Conservation (phyloP, 1,140 invertebrate species). For the Brachionus asplanchnoidis region DNA sequence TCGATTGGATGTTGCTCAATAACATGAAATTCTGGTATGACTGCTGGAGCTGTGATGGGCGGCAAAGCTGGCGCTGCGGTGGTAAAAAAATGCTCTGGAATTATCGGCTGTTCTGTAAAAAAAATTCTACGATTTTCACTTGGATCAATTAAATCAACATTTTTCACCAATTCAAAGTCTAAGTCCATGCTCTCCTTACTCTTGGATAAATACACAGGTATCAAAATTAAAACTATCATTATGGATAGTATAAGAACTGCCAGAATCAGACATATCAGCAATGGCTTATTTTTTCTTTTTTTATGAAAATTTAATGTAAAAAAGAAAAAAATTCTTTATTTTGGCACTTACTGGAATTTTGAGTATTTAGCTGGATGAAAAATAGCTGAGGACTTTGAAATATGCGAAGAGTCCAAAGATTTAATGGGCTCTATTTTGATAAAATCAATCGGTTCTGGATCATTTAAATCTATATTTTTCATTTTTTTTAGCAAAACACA, state of each 20-base stretch:
- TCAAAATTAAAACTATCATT: neutral
- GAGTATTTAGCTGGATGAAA: constrained; percentile 29
- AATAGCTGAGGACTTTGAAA: constrained; percentile 7
- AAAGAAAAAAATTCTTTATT: neutral
- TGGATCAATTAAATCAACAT: neutral
- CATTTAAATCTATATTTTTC: neutral
- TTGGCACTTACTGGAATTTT: neutral
- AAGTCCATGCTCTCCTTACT: neutral
- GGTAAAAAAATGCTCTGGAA: neutral
- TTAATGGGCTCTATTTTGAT: constrained; percentile 12
- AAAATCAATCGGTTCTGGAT: neutral
- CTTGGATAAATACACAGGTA: constrained; percentile 10
- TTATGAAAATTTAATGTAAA: no score
- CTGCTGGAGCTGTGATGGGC: neutral
- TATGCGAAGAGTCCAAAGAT: neutral
- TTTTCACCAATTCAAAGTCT: neutral
- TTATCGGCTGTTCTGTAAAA: neutral
- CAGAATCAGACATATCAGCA: neutral
- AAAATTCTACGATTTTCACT: neutral
- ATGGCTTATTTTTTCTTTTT: constrained; percentile 9
- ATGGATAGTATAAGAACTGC: neutral
- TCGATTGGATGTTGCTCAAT: neutral
- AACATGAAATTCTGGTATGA: neutral
- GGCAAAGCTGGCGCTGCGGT: neutral
- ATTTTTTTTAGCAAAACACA: neutral